Conservation (phyloP, 2,888 invertebrate genomes). For the Schizotus pectinicornis region DNA sequence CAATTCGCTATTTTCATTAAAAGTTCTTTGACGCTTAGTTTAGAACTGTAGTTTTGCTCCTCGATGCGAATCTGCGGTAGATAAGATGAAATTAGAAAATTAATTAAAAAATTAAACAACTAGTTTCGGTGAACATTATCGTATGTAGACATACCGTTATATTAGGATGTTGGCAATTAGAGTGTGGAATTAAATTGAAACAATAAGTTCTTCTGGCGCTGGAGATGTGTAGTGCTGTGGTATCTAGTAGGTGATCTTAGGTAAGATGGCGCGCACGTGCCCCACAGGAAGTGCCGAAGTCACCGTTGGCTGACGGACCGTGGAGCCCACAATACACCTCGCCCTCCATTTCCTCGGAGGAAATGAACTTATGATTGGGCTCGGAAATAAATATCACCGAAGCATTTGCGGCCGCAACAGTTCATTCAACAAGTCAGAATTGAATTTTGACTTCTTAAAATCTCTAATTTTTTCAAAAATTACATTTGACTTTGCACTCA, state of each 20-base stretch:
- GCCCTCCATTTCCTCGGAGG: conserved; percentile 48
- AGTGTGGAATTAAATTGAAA: conserved; percentile 25
- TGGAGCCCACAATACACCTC: conserved; percentile 51
- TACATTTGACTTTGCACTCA: no score
- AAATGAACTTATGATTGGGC: conserved; percentile 56
- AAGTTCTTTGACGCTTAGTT: no score
- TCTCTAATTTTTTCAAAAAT: no score
- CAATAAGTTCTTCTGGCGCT: conserved; percentile 16
- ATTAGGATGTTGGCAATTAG: conserved; percentile 13
- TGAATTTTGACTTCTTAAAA: no score
- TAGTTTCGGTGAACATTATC: conserved; percentile 7
- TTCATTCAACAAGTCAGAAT: background rate
- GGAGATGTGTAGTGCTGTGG: conserved; percentile 17
- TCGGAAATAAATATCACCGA: conserved; percentile 52
- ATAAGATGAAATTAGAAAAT: background rate
- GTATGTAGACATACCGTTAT: conserved; percentile 1
- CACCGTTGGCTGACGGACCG: conserved; percentile 55
- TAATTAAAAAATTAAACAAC: conserved; percentile 3
- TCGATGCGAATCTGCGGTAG: background rate
- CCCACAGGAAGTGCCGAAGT: conserved; percentile 54
- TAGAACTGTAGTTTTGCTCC: no score
- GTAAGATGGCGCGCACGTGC: conserved; percentile 54
- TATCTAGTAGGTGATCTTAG: conserved; percentile 35
- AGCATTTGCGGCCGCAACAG: conserved; percentile 33
- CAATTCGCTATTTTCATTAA: background rate